A percentile compares a stretch with the other conserved stretches of the same genome.
These are phyloP conservation scores for Temnothorax nylanderi DNA, from an alignment of 1,140 invertebrate genomes.

Conservation along the genomic window DNA sequence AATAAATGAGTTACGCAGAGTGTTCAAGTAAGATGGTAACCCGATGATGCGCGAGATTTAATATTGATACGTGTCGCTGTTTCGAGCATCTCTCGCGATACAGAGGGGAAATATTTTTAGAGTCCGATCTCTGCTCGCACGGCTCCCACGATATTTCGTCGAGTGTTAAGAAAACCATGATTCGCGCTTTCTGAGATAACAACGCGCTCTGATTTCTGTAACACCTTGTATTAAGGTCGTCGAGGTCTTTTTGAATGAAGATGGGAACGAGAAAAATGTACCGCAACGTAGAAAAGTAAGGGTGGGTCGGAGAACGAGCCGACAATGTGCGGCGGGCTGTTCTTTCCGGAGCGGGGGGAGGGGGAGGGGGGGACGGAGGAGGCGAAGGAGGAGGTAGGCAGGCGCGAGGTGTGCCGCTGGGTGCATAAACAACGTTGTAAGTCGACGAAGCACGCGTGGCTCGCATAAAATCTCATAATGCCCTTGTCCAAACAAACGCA, in stretches of 20 bases:
- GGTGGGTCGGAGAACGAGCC: conserved; percentile 2
- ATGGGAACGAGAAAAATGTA: not conserved
- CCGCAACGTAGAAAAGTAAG: not conserved
- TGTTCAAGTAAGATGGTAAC: not conserved
- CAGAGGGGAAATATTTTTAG: conserved; percentile 5
- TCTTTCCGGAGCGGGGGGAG: not conserved
- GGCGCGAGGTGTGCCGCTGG: conserved; percentile 63
- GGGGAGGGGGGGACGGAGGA: not conserved
- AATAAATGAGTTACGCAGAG: not conserved
- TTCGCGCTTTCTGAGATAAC: conserved; percentile 42
- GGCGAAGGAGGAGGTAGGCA: not conserved
- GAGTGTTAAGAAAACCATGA: conserved; percentile 56
- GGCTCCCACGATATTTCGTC: conserved; percentile 38
- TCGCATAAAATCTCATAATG: conserved; percentile 79
- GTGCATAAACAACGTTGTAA: conserved; percentile 72
- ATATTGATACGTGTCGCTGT: conserved; percentile 5
- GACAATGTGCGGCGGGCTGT: not conserved
- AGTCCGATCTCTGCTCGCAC: not conserved
- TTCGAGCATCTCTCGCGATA: not conserved
- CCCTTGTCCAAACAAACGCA: conserved; percentile 77
- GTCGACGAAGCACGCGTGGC: conserved; percentile 69
- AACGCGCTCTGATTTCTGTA: conserved; percentile 32
- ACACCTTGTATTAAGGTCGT: not conserved
- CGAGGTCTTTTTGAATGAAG: not conserved
- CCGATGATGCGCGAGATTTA: not conserved